These are phyloP conservation scores for Bellardia pandia DNA, from an alignment of 2,888 invertebrate genomes.

Conservation along the genomic window DNA sequence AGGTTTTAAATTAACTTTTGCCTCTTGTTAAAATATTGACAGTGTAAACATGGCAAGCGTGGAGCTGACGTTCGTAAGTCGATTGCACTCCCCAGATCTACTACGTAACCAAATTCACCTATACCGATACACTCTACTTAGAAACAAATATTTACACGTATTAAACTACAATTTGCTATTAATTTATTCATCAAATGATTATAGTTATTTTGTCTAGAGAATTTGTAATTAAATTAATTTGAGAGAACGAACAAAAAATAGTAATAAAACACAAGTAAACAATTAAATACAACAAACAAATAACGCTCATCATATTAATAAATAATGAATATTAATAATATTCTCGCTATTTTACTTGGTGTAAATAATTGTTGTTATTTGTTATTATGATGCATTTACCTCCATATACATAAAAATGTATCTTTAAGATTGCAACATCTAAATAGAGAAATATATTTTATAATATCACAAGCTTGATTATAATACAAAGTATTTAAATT, in stretches of 20 bases:
- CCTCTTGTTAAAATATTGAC: constrained; percentile 39
- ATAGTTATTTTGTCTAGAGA: constrained; percentile 55
- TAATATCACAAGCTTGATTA: no score
- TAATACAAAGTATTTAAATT: no score
- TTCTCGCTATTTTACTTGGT: background rate
- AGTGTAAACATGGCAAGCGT: constrained; percentile 22
- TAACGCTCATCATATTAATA: constrained; percentile 36
- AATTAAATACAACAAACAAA: constrained; percentile 21
- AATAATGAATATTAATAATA: constrained; percentile 47
- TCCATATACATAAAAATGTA: no score
- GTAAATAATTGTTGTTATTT: background rate
- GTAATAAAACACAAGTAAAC: constrained; percentile 16
- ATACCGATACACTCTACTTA: constrained; percentile 11
- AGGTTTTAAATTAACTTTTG: constrained; percentile 2
- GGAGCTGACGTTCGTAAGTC: constrained; percentile 12
- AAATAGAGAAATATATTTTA: no score
- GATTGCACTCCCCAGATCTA: background rate
- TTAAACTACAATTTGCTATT: constrained; percentile 14
- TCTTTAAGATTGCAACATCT: no score
- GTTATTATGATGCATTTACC: no score
- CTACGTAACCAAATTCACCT: background rate
- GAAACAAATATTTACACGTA: background rate
- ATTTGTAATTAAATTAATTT: constrained; percentile 61
- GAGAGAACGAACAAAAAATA: background rate
- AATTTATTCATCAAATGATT: constrained; percentile 64